Conservation (phyloP, 2,888 invertebrate species). For the Pseudococcus jackbeardsleyi region DNA sequence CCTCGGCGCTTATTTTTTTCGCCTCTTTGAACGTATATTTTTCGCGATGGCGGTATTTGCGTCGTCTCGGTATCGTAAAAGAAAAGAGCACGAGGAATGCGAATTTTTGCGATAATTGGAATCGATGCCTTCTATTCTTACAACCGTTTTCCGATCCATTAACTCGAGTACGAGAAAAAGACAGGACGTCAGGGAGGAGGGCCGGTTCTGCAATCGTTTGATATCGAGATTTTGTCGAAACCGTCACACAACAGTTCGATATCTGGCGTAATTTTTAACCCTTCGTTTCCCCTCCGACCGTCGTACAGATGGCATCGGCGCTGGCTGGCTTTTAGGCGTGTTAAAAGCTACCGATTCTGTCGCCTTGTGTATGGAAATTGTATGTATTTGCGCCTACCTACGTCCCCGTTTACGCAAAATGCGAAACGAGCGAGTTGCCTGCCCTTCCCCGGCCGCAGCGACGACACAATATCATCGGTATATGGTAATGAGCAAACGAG, state of each 20-base stretch:
- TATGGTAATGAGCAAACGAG: slow-evolving; percentile 40
- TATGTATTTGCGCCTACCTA: not conserved
- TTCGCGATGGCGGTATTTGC: not conserved
- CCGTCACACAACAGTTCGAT: not conserved
- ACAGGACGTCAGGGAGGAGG: not conserved
- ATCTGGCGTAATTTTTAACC: slow-evolving; percentile 18
- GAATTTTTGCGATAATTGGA: slow-evolving; percentile 27
- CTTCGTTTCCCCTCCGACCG: not conserved
- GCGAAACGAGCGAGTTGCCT: not conserved
- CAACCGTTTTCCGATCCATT: slow-evolving; percentile 19
- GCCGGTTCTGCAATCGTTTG: not conserved
- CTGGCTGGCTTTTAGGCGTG: slow-evolving; percentile 23
- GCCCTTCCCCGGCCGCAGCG: not conserved
- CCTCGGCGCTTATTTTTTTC: not conserved
- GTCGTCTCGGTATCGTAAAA: not conserved
- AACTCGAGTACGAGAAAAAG: not conserved
- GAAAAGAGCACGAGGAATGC: not conserved
- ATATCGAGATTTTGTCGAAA: slow-evolving; percentile 27
- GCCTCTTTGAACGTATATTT: not conserved
- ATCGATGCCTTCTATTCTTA: slow-evolving; percentile 4
- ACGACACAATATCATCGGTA: not conserved
- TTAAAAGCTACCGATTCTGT: not conserved
- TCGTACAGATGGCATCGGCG: not conserved
- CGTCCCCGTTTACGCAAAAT: not conserved
- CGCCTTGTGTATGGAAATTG: not conserved